Base-by-base conservation (phyloP, 2,797 vertebrate genomes). In the Caiman crocodilus region DNA sequence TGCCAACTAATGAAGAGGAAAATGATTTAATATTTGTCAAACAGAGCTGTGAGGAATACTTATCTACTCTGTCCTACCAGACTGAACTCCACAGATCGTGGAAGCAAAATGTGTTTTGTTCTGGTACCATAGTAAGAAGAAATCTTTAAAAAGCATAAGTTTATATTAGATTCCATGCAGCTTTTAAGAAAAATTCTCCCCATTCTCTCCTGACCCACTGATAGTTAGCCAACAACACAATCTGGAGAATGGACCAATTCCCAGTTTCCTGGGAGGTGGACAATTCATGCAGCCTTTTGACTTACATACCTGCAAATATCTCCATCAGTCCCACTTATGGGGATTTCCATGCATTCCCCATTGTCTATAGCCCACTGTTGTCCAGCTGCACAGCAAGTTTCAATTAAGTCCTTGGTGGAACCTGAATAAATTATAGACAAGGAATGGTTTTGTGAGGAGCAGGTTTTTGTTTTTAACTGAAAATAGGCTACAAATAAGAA, bases 341-440 rank as follows among this genome's bases (percentile, higher is more conserved):
- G 98, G 92, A 99, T 98, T 82, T 98, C 97, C 26, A 97, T 96
- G 92, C 99, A 99, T 94, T 99, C 98, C 20, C 96, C 98, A 0
- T 98, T 97, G 92, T 98, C 98, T 6, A 98, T 95, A n/a, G 99
- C 99, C 99, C 99, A 99, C 84, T 97, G 98, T 91, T 99, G 98
- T 4, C 99, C 99, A 1, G 98, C 98, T 6, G 98, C 97, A 67
- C 99, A 99, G 97, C 99, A 99, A 14, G 97, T 98, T 96, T 98
- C 98, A 7, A 99, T 97, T 95, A 99, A 78, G 59, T 99, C 98
- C 94, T 98, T 98, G 25, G 98, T 98, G 95, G 99, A 98, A 92
- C 97, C 98, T 98, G 93, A 3, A 89, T 8, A 14, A 85, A 94
- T 79, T 17, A 90, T 0, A 94, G 11, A 89, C 2, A 32, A 2